Conservation (phyloP, 2,888 invertebrate genomes). For the Mycogona germanica region DNA sequence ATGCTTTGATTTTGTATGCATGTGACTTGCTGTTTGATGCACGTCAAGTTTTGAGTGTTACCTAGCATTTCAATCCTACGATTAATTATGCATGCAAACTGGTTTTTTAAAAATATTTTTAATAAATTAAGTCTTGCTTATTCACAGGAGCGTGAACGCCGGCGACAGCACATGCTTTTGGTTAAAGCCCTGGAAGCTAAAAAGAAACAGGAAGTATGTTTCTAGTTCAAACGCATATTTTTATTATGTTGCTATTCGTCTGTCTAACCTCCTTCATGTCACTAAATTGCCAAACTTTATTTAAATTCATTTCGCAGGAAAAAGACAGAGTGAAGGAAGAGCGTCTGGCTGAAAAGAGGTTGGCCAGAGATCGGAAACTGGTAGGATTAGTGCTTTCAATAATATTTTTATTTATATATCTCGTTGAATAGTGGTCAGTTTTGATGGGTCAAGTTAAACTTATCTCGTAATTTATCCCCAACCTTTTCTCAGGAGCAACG, state of each 20-base stretch:
- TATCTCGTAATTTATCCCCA: not conserved
- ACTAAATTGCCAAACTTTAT: not conserved
- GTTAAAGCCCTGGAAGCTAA: conserved; percentile 77
- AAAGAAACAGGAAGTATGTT: conserved; percentile 60
- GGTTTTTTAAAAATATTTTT: conserved; percentile 3
- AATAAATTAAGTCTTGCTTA: not conserved
- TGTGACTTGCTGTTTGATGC: no score
- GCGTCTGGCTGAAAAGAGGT: conserved; percentile 56
- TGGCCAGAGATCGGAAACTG: conserved; percentile 54
- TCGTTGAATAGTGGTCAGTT: no score
- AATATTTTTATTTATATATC: no score
- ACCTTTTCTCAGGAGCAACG: conserved; percentile 42
- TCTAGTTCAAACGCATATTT: no score
- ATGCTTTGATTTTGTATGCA: no score
- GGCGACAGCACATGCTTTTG: conserved; percentile 79
- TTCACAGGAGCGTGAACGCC: conserved; percentile 65
- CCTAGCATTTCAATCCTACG: no score
- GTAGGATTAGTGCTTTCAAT: conserved; percentile 26
- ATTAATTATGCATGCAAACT: no score
- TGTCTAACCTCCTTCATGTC: not conserved
- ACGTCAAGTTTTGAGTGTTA: no score
- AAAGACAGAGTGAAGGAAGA: conserved; percentile 60
- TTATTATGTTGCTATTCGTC: not conserved
- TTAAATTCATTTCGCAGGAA: conserved; percentile 27
- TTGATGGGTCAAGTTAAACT: not conserved